These are phyloP conservation scores for Tubulanus polymorphus DNA, from an alignment of 2,888 invertebrate species.

Conservation along the genomic window DNA sequence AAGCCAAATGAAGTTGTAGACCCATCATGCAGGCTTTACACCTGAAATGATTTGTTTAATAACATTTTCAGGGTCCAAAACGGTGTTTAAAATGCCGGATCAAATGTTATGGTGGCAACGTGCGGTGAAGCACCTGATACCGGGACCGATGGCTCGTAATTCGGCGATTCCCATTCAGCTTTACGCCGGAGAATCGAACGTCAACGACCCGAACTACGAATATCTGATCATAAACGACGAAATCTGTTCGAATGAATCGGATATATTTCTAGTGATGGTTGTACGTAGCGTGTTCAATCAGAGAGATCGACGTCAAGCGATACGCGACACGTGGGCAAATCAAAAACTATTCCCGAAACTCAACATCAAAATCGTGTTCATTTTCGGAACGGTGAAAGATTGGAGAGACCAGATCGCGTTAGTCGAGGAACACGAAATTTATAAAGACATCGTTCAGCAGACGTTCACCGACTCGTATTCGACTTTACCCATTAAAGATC, in stretches of 20 bases:
- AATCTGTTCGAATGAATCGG: constrained; percentile 13
- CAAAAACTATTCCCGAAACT: background rate
- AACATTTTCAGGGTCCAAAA: no score
- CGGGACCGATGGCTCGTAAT: no score
- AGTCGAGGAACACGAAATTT: background rate
- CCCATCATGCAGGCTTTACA: no score
- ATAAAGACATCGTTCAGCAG: constrained; percentile 14
- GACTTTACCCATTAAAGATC: constrained; percentile 12
- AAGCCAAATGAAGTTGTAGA: no score
- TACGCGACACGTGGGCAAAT: constrained; percentile 16
- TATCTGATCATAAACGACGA: constrained; percentile 13
- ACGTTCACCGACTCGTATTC: constrained; percentile 11
- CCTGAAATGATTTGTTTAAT: no score
- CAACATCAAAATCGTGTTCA: constrained; percentile 12
- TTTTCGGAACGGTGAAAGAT: constrained; percentile 6
- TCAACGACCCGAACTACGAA: constrained; percentile 7
- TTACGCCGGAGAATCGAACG: background rate
- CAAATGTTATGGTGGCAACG: no score
- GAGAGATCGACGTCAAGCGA: constrained; percentile 17
- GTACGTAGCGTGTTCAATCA: constrained; percentile 19
- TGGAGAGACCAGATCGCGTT: background rate
- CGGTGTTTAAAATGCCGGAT: no score
- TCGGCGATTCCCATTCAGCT: constrained; percentile 7
- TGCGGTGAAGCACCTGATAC: no score
- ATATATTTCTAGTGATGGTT: constrained; percentile 17